phyloP scores from a whole-genome alignment of 2,797 vertebrate species.

The Gymnopithys bicolor region DNA sequence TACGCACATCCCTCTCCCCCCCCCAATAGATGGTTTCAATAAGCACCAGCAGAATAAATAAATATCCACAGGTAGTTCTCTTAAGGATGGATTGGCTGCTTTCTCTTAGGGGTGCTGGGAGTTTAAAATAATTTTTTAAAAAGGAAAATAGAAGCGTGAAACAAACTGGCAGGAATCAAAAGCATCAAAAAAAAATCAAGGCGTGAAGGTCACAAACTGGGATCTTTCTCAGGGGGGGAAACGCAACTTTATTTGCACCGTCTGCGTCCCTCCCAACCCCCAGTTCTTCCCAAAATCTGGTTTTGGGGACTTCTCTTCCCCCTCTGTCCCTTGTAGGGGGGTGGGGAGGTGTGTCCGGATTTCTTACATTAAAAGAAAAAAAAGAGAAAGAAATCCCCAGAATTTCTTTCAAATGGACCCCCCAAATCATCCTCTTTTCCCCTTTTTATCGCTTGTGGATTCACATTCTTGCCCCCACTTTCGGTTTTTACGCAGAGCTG shows the following conservation, averaged over 20 bases:
- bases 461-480: neutral
- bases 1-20: neutral
- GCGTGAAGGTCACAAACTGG: neutral
- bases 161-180: neutral
- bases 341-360: neutral
- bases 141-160: neutral
- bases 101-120: neutral
- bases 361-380: neutral
- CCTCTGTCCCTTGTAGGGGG: too few relatives aligned
- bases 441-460: neutral
- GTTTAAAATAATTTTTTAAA: neutral
- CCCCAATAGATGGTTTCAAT: neutral
- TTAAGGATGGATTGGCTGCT: neutral
- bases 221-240: neutral
- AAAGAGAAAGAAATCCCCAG: neutral
- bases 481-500: neutral
- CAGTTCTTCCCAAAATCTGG: neutral
- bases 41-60: neutral
- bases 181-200: neutral
- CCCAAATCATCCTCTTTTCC: neutral
- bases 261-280: neutral
- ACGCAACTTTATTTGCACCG: neutral
- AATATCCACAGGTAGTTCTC: conserved; percentile 33
- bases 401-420: neutral
- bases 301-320: neutral